Evolutionary conservation across 2,888 invertebrate genomes (phyloP).

Genomic region (Steromphala cineraria): DNA sequence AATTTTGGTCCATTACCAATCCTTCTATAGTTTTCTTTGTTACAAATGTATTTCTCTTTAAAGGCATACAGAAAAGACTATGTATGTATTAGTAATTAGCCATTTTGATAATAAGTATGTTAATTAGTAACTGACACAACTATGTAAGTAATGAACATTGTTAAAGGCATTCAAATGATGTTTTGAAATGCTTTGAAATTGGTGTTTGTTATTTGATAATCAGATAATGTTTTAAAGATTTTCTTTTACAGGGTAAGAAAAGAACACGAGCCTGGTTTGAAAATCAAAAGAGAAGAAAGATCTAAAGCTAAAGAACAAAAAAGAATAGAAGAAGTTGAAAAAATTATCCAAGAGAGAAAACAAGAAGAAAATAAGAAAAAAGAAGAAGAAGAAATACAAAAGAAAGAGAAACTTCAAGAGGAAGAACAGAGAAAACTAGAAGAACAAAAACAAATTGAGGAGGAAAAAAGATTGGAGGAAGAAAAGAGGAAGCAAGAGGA

Average conservation of each 20-base stretch:
- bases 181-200: no score
- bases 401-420: slow-evolving; percentile 35
- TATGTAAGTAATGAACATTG: no score
- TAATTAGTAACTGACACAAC: no score
- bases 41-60: no score
- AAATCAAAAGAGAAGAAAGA: slow-evolving; percentile 36
- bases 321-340: slow-evolving; percentile 41
- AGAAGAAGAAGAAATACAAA: slow-evolving; percentile 31
- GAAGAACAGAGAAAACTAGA: slow-evolving; percentile 34
- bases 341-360: slow-evolving; percentile 32
- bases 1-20: no score
- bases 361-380: slow-evolving; percentile 23
- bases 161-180: no score
- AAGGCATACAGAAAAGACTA: no score
- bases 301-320: slow-evolving; percentile 34
- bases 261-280: slow-evolving; percentile 26
- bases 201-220: neutral
- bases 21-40: no score
- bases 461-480: slow-evolving; percentile 25
- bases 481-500: slow-evolving; percentile 39
- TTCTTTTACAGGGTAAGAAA: slow-evolving; percentile 38
- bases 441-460: slow-evolving; percentile 7
- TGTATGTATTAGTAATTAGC: no score
- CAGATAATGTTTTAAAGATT: no score
- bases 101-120: no score